Percentiles rank a stretch among this genome's conserved stretches.
These are phyloP conservation scores for Epizoanthus scotinus DNA, from an alignment of 92 coral and sea anemone species.

Conservation along the genomic window DNA sequence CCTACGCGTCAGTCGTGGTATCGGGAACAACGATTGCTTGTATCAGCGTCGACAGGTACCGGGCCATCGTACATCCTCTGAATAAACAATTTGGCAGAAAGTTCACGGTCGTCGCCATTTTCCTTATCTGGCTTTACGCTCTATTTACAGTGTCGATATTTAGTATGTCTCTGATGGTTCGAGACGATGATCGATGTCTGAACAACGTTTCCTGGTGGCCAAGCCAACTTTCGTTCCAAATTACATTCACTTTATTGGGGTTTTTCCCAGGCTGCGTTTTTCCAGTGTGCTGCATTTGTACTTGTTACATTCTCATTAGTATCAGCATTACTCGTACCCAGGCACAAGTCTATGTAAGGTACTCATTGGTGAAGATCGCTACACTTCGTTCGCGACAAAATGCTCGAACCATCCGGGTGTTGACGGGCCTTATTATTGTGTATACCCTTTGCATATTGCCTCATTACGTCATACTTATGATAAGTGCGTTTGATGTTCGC, in stretches of 20 bases:
- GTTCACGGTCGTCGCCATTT: neutral
- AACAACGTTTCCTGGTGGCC: no score
- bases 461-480: slow-evolving; percentile 32
- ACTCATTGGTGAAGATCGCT: neutral
- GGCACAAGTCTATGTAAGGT: neutral
- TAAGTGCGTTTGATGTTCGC: slow-evolving; percentile 15
- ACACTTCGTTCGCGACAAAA: slow-evolving; percentile 43
- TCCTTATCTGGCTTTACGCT: neutral
- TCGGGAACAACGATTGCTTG: slow-evolving; percentile 38
- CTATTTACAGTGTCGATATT: no score
- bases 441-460: slow-evolving; percentile 43
- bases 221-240: slow-evolving; percentile 3
- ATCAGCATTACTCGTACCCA: slow-evolving; percentile 5
- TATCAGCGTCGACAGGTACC: slow-evolving; percentile 28
- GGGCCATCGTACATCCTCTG: slow-evolving; percentile 30
- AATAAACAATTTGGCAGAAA: slow-evolving; percentile 4
- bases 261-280: slow-evolving; percentile 46
- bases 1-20: slow-evolving; percentile 30
- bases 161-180: no score
- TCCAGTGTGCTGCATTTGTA: slow-evolving; percentile 40
- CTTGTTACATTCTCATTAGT: slow-evolving; percentile 43
- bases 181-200: no score
- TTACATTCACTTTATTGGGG: slow-evolving; percentile 37
- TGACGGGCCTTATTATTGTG: slow-evolving; percentile 22
- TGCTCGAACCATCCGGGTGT: slow-evolving; percentile 41